Percentiles rank a stretch among this genome's conserved stretches.
These are phyloP conservation scores for Pseudoips prasinana DNA, from an alignment of 2,888 invertebrate species.

Conservation along the genomic window DNA sequence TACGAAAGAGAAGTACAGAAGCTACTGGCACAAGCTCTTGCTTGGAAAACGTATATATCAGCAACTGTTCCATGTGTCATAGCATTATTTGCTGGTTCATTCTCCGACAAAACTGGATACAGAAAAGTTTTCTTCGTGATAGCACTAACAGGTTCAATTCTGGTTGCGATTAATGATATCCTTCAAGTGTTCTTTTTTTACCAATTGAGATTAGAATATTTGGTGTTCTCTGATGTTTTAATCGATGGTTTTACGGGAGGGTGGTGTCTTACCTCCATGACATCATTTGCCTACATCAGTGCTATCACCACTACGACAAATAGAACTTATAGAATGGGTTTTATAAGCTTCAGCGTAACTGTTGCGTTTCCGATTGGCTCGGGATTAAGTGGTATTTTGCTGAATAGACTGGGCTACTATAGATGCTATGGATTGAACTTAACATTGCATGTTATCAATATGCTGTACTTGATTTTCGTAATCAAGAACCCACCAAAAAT, in stretches of 20 bases:
- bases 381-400: slow-evolving; percentile 89
- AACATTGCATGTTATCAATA: slow-evolving; percentile 84
- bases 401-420: slow-evolving; percentile 87
- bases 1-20: slow-evolving; percentile 84
- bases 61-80: slow-evolving; percentile 88
- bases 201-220: slow-evolving; percentile 87
- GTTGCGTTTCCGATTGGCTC: slow-evolving; percentile 93
- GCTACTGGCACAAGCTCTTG: slow-evolving; percentile 86
- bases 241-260: slow-evolving; percentile 89
- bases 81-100: slow-evolving; percentile 90
- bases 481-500: slow-evolving; percentile 83
- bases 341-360: slow-evolving; percentile 92
- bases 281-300: slow-evolving; percentile 91
- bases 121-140: slow-evolving; percentile 88
- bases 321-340: slow-evolving; percentile 91
- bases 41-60: slow-evolving; percentile 91
- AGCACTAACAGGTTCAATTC: slow-evolving; percentile 86
- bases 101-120: slow-evolving; percentile 85
- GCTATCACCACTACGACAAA: slow-evolving; percentile 89
- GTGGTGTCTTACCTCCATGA: slow-evolving; percentile 91
- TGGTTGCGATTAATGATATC: slow-evolving; percentile 86
- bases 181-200: slow-evolving; percentile 88
- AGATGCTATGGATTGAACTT: slow-evolving; percentile 88
- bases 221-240: slow-evolving; percentile 87
- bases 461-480: slow-evolving; percentile 84